phyloP scores from a whole-genome alignment of 2,888 invertebrate genomes.

The Calephelis perditalis region DNA sequence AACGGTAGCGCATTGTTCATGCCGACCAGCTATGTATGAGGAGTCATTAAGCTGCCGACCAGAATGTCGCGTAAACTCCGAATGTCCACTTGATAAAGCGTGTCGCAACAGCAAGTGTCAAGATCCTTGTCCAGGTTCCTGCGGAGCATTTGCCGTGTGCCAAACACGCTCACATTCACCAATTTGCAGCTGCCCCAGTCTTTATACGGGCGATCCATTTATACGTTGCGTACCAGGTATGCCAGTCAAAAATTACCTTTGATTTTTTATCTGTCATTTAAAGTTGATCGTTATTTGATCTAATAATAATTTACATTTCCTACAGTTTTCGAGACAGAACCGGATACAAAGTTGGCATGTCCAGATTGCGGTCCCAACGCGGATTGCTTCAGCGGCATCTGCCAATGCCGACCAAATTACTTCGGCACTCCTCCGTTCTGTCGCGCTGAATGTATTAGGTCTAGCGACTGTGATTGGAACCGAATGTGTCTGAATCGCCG shows the following conservation, averaged over 20 bases:
- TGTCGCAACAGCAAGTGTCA: conserved; percentile 82
- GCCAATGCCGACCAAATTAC: conserved; percentile 82
- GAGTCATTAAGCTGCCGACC: conserved; percentile 87
- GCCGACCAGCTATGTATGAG: conserved; percentile 82
- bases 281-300: not conserved
- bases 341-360: conserved; percentile 75
- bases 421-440: conserved; percentile 87
- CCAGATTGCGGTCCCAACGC: conserved; percentile 87
- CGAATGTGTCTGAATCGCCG: conserved; percentile 84
- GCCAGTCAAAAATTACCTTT: conserved; percentile 24
- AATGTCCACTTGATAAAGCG: conserved; percentile 80
- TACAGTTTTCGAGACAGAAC: conserved; percentile 47
- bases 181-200: conserved; percentile 84
- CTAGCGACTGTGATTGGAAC: conserved; percentile 83
- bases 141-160: conserved; percentile 86
- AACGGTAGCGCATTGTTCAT: conserved; percentile 82
- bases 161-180: conserved; percentile 85
- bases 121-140: conserved; percentile 87
- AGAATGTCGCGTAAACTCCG: conserved; percentile 84
- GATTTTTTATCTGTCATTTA: not conserved
- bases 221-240: conserved; percentile 80
- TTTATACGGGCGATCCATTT: conserved; percentile 87
- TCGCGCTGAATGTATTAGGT: conserved; percentile 84
- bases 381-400: conserved; percentile 82
- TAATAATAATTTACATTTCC: conserved; percentile 27